Evolutionary conservation across 2,888 invertebrate species (phyloP).

Genomic region (Bhutanitis thaidina): DNA sequence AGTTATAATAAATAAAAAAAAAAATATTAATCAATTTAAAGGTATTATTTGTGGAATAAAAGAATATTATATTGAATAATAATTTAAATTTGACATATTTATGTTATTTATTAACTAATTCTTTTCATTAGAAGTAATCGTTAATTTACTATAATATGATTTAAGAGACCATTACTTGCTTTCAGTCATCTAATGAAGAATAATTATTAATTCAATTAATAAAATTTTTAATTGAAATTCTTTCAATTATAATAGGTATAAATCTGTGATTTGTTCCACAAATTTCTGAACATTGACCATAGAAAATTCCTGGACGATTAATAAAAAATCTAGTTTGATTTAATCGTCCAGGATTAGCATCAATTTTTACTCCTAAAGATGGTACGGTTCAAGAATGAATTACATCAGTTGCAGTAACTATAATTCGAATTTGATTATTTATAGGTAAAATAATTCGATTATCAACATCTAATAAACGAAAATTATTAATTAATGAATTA

Average conservation of each 20-base stretch:
- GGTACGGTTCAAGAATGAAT: slow-evolving; percentile 84
- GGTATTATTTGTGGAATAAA: slow-evolving; percentile 86
- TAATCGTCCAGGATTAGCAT: slow-evolving; percentile 82
- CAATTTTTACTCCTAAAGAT: slow-evolving; percentile 82
- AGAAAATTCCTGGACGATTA: slow-evolving; percentile 83
- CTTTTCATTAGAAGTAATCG: slow-evolving; percentile 83
- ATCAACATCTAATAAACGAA: slow-evolving; percentile 46
- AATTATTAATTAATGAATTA: slow-evolving; percentile 11
- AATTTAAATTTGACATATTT: slow-evolving; percentile 85
- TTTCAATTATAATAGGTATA: slow-evolving; percentile 80
- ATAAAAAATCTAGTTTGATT: slow-evolving; percentile 82
- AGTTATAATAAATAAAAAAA: slow-evolving; percentile 54
- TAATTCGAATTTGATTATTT: slow-evolving; percentile 82
- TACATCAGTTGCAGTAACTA: slow-evolving; percentile 82
- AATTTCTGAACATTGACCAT: slow-evolving; percentile 91
- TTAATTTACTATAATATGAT: slow-evolving; percentile 82
- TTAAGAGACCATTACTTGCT: slow-evolving; percentile 86
- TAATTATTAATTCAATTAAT: slow-evolving; percentile 75
- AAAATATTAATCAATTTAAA: slow-evolving; percentile 74
- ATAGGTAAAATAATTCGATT: slow-evolving; percentile 80
- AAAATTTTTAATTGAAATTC: slow-evolving; percentile 79
- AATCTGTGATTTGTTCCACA: slow-evolving; percentile 90
- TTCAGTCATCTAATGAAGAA: slow-evolving; percentile 84
- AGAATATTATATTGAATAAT: slow-evolving; percentile 79
- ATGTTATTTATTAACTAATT: slow-evolving; percentile 77